phyloP scores from a whole-genome alignment of 2,113 vertebrate genomes.

The Gobio gobio region DNA sequence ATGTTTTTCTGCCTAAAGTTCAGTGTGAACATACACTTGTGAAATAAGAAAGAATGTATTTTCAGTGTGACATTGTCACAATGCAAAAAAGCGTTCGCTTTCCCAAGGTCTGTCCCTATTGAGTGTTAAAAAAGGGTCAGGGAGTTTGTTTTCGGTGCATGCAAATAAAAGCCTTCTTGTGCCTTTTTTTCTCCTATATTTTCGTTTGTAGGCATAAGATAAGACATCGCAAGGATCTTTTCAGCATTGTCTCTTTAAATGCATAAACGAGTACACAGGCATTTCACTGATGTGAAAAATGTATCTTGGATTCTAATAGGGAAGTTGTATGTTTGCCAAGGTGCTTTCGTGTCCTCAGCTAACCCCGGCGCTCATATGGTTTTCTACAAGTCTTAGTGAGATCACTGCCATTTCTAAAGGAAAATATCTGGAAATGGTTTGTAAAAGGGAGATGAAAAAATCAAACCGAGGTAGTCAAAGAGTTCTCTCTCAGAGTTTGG shows the following conservation, averaged over 20 bases:
- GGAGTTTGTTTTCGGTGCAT: slow-evolving; percentile 51
- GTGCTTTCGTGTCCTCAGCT: slow-evolving; percentile 79
- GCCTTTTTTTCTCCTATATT: slow-evolving; percentile 31
- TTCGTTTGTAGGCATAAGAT: slow-evolving; percentile 39
- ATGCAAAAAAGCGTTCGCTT: not conserved
- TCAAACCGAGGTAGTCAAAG: slow-evolving; percentile 63
- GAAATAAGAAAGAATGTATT: not conserved
- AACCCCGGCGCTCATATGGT: slow-evolving; percentile 80
- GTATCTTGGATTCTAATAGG: slow-evolving; percentile 80
- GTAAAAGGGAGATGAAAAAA: slow-evolving; percentile 46
- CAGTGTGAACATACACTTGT: not conserved
- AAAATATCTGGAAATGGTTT: slow-evolving; percentile 69
- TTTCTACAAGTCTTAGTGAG: slow-evolving; percentile 77
- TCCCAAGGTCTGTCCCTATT: not conserved
- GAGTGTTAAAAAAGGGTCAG: slow-evolving; percentile 35
- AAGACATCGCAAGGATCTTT: slow-evolving; percentile 52
- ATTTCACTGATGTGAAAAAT: slow-evolving; percentile 79
- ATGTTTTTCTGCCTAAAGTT: slow-evolving; percentile 8
- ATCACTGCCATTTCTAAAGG: slow-evolving; percentile 66
- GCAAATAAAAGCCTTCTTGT: slow-evolving; percentile 52
- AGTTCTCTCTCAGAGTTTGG: slow-evolving; percentile 53
- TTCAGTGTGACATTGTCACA: not conserved
- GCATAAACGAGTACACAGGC: slow-evolving; percentile 66
- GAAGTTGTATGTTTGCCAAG: slow-evolving; percentile 78
- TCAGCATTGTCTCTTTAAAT: slow-evolving; percentile 62